Evolutionary conservation across 2,888 invertebrate species (phyloP), one percentile per base, ranked within the genome.

Genomic region (Dryobotodes eremita): DNA sequence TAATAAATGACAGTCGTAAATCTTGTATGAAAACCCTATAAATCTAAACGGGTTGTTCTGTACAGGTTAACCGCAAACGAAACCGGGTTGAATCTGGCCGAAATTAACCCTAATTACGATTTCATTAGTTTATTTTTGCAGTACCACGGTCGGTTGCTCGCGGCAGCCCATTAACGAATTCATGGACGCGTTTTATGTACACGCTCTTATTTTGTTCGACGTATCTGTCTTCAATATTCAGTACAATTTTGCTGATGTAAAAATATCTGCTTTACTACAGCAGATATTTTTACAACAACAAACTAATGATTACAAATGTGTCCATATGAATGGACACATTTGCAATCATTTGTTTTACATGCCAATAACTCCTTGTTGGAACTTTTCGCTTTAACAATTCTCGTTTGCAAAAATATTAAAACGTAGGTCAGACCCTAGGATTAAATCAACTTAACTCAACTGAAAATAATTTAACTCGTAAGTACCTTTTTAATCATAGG

Each of bases 1-100:
- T 96, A 96, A 96, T 96, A 95, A 95, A 96, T 95, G 95, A 93
- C 90, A 92, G 90, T 92, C 94, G 92, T 96, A 96, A 96, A 96
- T 96, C 95, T 94, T 91, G 94, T 95, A 96, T 96, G 96, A 96
- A 95, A 95, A 95, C 93, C 92, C 93, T 91, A 95, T 96, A 96
- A 96, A 96, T 96, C 95, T 94, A 93, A 94, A 91, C 91, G 93
- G 91, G 92, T 93, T 92, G 93, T 92, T 91, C 91, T 91, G 92
- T 90, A 88, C 94, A 92, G 94, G 94, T 91, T 91, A 83, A 91
- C 93, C 92, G 80, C 92, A 86, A 89, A 89, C 89, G 87, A 86
- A 83, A 78, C 80, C 72, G 76, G 79, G 71, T 64, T 66, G 81
- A 71, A 72, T 83, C 83, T 77, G 82, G 77, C 83, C 79, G 84